Conservation (phyloP, 2,113 vertebrate species). For the Hoplias malabaricus region DNA sequence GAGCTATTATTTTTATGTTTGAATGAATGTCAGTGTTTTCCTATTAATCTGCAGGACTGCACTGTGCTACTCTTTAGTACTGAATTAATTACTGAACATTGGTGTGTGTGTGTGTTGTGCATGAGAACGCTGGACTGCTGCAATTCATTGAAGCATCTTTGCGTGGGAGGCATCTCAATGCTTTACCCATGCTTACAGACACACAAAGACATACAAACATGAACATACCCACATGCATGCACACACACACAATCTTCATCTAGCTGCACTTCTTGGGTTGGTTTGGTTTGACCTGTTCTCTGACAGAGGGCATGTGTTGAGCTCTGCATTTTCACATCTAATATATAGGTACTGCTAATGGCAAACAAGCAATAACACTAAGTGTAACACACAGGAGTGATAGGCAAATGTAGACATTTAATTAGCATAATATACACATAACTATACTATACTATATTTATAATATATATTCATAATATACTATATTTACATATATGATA, state of each 20-base stretch:
- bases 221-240: background rate
- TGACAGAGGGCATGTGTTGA: background rate
- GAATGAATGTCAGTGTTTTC: background rate
- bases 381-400: no score
- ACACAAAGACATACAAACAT: constrained; percentile 1
- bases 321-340: background rate
- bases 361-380: background rate
- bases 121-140: background rate
- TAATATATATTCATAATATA: no score
- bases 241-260: background rate
- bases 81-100: background rate
- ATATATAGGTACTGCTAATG: background rate
- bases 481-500: no score
- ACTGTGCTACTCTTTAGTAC: background rate
- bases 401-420: no score
- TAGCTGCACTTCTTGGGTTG: background rate
- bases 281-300: background rate
- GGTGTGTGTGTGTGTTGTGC: background rate
- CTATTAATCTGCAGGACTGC: background rate
- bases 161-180: background rate
- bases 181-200: background rate
- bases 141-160: background rate
- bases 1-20: background rate
- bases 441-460: no score
- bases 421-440: no score